These are phyloP conservation scores for Tragelaphus scriptus DNA, from an alignment of 2,113 vertebrate genomes.

Conservation along the genomic window DNA sequence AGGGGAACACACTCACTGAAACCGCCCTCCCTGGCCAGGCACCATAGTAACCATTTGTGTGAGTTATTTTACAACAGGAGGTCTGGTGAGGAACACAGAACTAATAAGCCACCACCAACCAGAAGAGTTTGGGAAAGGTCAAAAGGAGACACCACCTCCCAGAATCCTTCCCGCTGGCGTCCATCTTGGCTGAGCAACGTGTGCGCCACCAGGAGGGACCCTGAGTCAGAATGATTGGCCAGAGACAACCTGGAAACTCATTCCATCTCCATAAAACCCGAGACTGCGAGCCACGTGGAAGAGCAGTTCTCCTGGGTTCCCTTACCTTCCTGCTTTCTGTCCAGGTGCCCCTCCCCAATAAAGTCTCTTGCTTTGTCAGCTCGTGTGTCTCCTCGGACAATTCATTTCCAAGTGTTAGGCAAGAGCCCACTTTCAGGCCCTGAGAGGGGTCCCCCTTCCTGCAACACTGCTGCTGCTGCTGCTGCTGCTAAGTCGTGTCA, in stretches of 20 bases:
- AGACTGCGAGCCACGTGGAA: not conserved
- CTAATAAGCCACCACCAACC: not conserved
- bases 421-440: not conserved
- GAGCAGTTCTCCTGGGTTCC: not conserved
- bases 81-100: not conserved
- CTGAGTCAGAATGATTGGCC: not conserved
- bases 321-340: not conserved
- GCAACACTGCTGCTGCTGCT: not conserved
- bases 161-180: not conserved
- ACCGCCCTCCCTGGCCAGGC: not conserved
- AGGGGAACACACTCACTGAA: not conserved
- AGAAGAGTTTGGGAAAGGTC: not conserved
- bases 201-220: not conserved
- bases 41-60: not conserved
- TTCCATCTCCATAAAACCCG: not conserved
- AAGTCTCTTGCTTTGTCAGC: not conserved
- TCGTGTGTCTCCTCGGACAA: not conserved
- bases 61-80: not conserved
- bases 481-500: too few relatives aligned
- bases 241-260: not conserved
- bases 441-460: not conserved
- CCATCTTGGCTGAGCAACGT: not conserved
- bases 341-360: not conserved
- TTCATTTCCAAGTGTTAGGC: not conserved
- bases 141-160: not conserved